A percentile compares a stretch with the other conserved stretches of the same genome.
These are phyloP conservation scores for Hylaeus volcanicus DNA, from an alignment of 1,140 invertebrate genomes.

Conservation along the genomic window DNA sequence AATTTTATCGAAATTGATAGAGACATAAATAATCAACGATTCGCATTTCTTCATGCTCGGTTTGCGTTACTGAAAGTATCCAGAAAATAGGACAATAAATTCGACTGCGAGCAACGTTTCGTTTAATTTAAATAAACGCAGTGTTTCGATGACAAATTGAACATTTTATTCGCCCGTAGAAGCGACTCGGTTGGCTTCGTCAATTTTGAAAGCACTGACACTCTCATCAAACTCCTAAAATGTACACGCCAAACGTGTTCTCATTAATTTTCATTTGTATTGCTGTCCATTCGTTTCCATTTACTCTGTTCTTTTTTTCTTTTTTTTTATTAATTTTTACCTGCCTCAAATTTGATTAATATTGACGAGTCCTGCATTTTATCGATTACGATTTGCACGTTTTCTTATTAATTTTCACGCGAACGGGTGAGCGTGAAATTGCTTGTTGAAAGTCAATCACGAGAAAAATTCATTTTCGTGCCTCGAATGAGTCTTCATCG, in stretches of 20 bases:
- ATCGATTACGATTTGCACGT: too few relatives aligned
- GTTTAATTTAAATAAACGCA: not conserved
- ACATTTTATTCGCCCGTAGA: not conserved
- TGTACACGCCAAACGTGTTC: too few relatives aligned
- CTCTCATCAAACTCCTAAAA: too few relatives aligned
- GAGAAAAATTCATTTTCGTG: not conserved
- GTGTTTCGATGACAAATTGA: not conserved
- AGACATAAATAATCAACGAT: conserved; percentile 7
- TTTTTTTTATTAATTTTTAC: too few relatives aligned
- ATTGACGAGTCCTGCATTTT: too few relatives aligned
- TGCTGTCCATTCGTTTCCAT: too few relatives aligned
- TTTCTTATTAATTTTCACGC: too few relatives aligned
- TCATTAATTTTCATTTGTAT: too few relatives aligned
- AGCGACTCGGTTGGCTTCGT: not conserved
- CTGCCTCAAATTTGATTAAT: too few relatives aligned
- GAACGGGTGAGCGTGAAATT: too few relatives aligned
- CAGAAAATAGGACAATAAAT: not conserved
- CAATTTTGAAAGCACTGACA: not conserved
- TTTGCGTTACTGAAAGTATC: not conserved
- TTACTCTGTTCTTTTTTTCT: too few relatives aligned
- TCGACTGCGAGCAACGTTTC: not conserved
- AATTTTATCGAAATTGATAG: conserved; percentile 28
- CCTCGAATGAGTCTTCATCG: not conserved
- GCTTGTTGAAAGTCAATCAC: not conserved
- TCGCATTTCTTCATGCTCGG: not conserved